Base-by-base conservation (phyloP, 92 coral and sea anemone genomes). In the Chrysogorgia sp. region DNA sequence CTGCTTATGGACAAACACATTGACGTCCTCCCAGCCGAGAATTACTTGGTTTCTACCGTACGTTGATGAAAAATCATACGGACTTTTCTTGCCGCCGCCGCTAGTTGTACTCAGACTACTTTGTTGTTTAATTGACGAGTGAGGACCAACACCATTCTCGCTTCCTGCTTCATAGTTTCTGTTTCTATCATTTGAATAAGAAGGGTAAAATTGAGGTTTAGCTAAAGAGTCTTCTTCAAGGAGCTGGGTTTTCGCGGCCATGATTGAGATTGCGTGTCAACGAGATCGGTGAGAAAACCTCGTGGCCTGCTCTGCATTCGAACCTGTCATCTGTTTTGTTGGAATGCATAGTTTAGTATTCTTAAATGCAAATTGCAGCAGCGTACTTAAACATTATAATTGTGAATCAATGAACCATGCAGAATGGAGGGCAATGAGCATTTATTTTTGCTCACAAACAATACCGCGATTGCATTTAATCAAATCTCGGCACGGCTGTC, bases 1-100 rank as follows among this genome's bases (percentile, higher is more conserved):
- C 12, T 34, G 64, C 21, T 40, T 52, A 26, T 72, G 79, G 17
- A 86, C 84, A 66, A 82, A 82, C 48, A 77, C 90, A 53, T 86
- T 66, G 58, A 86, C 58, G 67, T 86, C 81, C 24, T 86, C 83
- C 87, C 90, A 86, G 21, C 79, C 79, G 52, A 72, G 79, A 10
- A 72, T 58, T 0, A 72, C 22, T 34, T 56, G 79, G 34, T 52
- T 53, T 71, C 61, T 30, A 17, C 55, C 65, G 30, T 53, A 72
- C 2, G 79, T 53, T 0, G 65, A 53, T 28, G 79, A 72, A 31
- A 72, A 56, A 32, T 72, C 64, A 30, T 53, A 43, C n/a, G n/a
- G 28, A 48, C 76, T 69, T 69, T 30, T 69, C 34, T 53, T 72
- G 10, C 65, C 40, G 9, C 17, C 10, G 0, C n/a, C n/a, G 35